Evolutionary conservation across 2,888 invertebrate species (phyloP), one percentile per base, ranked within the genome.

Genomic region (Lasioglossum vierecki): DNA sequence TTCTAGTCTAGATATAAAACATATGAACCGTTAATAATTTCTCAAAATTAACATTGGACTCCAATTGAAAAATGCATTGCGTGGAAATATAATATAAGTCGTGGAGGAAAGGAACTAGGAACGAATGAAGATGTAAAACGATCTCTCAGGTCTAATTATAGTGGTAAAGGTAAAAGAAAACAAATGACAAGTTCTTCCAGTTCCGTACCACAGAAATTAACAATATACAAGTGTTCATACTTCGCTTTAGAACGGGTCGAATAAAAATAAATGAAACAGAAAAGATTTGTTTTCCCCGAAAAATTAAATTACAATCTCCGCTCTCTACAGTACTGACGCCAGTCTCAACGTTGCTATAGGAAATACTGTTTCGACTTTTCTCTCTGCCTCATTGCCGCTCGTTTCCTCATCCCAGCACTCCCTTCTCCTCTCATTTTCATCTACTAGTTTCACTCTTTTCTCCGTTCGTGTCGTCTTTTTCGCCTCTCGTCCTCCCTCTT

Each of bases 301-400:
- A 66, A 35, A 35, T 35, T 66, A 39, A 68, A 68, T 68, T 22
- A 39, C 39, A 39, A 68, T 39, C 68, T 22, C 22, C 18, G 4
- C 22, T 22, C 22, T 68, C 22, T n/a, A 22, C 22, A n/a, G 68
- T 68, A 11, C 22, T 9, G 22, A 39, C 39, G 68, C 8, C 68
- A n/a, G 39, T 68, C 39, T 39, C 39, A 39, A 22, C 35, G 66
- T 11, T 39, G 39, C 39, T 41, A 41, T 39, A 68, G 41, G 22
- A n/a, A 68, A 68, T 68, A 68, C 68, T n/a, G 39, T 11, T 11
- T 22, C 68, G 39, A 39, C 68, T 73, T 22, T 49, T 70, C 53
- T 70, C 68, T 71, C 41, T 82, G 18, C n/a, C 44, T 15, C n/a
- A 15, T 11, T 53, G 41, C 41, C 1, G 39, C 13, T 18, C 53